Evolutionary conservation across 2,113 vertebrate genomes (phyloP).

Genomic region (Greenwoodochromis staneri): DNA sequence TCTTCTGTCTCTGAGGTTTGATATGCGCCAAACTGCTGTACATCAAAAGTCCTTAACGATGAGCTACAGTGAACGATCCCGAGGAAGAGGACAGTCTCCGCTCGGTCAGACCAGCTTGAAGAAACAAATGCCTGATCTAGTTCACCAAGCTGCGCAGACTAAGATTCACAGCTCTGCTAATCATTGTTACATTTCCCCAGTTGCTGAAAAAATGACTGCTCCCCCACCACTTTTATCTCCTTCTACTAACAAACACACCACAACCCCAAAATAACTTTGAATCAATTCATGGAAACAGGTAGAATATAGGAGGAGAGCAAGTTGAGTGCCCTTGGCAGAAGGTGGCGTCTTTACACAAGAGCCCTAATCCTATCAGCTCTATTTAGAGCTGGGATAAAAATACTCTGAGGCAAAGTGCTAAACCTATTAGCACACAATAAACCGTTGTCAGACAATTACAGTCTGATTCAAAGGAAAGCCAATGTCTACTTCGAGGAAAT

Average conservation of each 20-base stretch:
- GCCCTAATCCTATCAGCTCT: slow-evolving; percentile 66
- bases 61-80: not conserved
- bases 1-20: not conserved
- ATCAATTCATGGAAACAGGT: slow-evolving; percentile 20
- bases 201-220: not conserved
- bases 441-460: slow-evolving; percentile 14
- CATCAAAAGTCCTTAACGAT: slow-evolving; percentile 5
- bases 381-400: slow-evolving; percentile 61
- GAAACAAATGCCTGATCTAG: not conserved
- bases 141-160: not conserved
- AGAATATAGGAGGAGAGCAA: not conserved
- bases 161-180: not conserved
- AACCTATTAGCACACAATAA: slow-evolving; percentile 52
- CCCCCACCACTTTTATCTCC: not conserved
- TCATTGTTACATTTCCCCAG: not conserved
- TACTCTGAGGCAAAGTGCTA: slow-evolving; percentile 38
- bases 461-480: not conserved
- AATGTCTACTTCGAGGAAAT: not conserved
- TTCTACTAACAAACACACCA: not conserved
- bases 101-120: not conserved
- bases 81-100: not conserved
- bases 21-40: not conserved
- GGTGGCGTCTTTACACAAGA: slow-evolving; percentile 36
- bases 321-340: not conserved
- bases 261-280: not conserved